Evolutionary conservation across 2,113 vertebrate species (phyloP).

Genomic region (Pavo muticus): DNA sequence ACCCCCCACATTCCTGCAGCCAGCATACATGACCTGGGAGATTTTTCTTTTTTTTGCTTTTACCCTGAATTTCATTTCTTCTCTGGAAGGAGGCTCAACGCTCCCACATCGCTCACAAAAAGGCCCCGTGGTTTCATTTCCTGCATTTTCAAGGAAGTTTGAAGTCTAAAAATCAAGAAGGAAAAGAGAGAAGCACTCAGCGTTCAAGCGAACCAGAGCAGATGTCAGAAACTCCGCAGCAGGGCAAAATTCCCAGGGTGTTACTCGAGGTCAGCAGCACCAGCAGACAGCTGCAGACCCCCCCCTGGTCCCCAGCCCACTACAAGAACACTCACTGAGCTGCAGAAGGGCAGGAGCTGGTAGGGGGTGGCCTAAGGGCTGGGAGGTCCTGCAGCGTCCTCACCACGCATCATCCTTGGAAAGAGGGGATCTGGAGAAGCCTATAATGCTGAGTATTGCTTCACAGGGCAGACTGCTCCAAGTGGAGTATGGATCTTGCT

Average conservation of each 20-base stretch:
- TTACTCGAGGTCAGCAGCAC: background rate
- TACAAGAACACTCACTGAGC: background rate
- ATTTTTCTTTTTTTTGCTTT: conserved; percentile 46
- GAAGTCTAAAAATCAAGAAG: conserved; percentile 71
- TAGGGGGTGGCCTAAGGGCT: background rate
- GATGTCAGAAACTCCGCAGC: background rate
- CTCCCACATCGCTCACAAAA: background rate
- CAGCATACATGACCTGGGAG: background rate
- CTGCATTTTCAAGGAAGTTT: conserved; percentile 73
- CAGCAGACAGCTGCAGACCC: accelerated
- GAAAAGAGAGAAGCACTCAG: conserved; percentile 53
- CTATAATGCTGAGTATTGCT: no score
- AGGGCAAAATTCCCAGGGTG: background rate
- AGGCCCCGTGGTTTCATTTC: conserved; percentile 77
- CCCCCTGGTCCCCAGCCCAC: background rate
- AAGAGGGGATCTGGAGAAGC: no score
- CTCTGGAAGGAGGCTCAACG: background rate
- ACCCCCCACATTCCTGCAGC: background rate
- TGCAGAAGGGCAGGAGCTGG: background rate
- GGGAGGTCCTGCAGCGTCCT: background rate
- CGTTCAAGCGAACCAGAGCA: background rate
- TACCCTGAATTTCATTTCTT: conserved; percentile 57
- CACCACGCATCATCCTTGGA: no score
- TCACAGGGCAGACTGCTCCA: no score
- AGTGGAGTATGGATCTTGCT: no score